phyloP scores from a whole-genome alignment of 2,113 vertebrate species.

The Urocolius indicus region DNA sequence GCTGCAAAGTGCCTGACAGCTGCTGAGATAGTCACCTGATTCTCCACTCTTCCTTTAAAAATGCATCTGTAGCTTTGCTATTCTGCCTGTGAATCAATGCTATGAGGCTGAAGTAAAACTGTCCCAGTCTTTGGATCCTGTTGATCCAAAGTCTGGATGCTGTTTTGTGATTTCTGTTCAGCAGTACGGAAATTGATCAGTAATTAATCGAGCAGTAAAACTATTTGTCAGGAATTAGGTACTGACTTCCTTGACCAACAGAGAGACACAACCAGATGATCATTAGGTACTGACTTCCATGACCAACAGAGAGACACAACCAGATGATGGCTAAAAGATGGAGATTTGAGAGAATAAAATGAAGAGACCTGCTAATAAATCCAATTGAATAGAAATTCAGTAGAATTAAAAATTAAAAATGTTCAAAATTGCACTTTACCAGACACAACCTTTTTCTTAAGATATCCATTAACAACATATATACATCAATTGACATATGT shows the following conservation, averaged over 20 bases:
- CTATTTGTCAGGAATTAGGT: background rate
- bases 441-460: background rate
- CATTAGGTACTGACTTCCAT: no score
- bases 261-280: background rate
- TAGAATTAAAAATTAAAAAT: background rate
- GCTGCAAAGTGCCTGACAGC: slow-evolving; percentile 33
- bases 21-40: background rate
- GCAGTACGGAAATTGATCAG: no score
- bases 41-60: background rate
- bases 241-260: background rate
- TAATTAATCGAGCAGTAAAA: background rate
- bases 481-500: background rate
- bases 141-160: background rate
- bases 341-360: background rate
- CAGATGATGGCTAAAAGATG: background rate
- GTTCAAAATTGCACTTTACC: background rate
- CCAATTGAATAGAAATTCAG: background rate
- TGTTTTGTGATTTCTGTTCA: background rate
- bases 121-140: background rate
- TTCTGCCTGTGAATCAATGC: background rate
- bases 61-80: background rate
- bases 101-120: background rate
- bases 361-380: background rate
- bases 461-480: background rate
- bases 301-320: background rate